These are phyloP conservation scores for Phortica okadai DNA, from an alignment of 2,888 invertebrate species.

Conservation along the genomic window DNA sequence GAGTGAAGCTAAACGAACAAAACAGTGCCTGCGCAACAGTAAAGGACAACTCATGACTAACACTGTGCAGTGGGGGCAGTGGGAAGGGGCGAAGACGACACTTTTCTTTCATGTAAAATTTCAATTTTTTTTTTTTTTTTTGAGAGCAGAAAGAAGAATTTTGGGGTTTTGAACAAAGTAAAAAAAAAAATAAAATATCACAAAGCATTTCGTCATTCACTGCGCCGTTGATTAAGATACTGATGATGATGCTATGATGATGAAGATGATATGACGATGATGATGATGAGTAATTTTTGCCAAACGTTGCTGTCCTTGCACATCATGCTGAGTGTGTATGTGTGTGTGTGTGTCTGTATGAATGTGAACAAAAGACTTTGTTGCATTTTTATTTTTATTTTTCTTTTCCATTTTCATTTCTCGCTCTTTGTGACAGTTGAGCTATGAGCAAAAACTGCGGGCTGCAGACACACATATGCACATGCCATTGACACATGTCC, in stretches of 20 bases:
- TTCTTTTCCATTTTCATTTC: constrained; percentile 4
- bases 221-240: constrained; percentile 13
- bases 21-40: background rate
- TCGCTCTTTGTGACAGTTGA: background rate
- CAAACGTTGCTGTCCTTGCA: background rate
- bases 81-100: background rate
- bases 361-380: constrained; percentile 18
- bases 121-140: background rate
- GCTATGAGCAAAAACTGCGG: constrained; percentile 12
- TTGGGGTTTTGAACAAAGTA: background rate
- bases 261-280: background rate
- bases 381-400: background rate
- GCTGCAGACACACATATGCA: constrained; percentile 39
- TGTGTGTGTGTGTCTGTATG: background rate
- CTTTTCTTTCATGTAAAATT: background rate
- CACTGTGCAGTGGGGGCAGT: too few relatives aligned
- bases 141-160: background rate
- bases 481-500: constrained; percentile 69
- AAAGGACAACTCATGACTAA: too few relatives aligned
- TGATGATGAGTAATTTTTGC: constrained; percentile 51
- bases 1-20: background rate
- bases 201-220: background rate
- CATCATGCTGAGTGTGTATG: background rate
- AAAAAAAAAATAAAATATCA: background rate
- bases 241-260: background rate